Percentiles rank a stretch among this genome's conserved stretches.
These are phyloP conservation scores for Dasypus novemcinctus DNA, from an alignment of 2,113 vertebrate genomes.

Conservation along the genomic window DNA sequence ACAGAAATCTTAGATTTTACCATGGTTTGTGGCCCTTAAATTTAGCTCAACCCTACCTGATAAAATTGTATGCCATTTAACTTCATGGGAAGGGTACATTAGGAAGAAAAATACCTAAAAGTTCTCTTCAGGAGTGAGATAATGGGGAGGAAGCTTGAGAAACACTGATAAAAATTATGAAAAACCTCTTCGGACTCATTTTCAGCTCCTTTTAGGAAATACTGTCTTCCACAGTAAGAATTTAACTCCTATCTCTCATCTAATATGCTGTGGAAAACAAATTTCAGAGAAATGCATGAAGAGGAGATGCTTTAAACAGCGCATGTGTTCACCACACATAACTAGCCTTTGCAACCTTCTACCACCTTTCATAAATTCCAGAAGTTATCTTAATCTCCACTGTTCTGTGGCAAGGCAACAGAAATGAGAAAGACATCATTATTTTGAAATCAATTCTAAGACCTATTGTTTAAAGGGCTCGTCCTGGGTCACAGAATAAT, in stretches of 20 bases:
- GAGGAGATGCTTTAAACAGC: not conserved
- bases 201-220: constrained; percentile 29
- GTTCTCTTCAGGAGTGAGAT: not conserved
- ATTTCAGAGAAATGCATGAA: not conserved
- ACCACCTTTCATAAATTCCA: not conserved
- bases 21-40: not conserved
- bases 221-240: not conserved
- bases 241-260: not conserved
- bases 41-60: not conserved
- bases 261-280: not conserved
- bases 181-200: not conserved
- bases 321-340: fast-evolving
- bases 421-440: not conserved
- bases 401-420: not conserved
- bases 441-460: not conserved
- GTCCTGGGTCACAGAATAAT: not conserved
- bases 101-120: not conserved
- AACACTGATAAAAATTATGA: not conserved
- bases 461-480: not conserved
- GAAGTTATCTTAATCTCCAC: not conserved
- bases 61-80: not conserved
- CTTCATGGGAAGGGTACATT: not conserved
- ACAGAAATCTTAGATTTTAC: no score
- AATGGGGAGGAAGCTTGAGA: not conserved
- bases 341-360: not conserved